Evolutionary conservation across 2,888 invertebrate species (phyloP).

Genomic region (Lasius platythorax): DNA sequence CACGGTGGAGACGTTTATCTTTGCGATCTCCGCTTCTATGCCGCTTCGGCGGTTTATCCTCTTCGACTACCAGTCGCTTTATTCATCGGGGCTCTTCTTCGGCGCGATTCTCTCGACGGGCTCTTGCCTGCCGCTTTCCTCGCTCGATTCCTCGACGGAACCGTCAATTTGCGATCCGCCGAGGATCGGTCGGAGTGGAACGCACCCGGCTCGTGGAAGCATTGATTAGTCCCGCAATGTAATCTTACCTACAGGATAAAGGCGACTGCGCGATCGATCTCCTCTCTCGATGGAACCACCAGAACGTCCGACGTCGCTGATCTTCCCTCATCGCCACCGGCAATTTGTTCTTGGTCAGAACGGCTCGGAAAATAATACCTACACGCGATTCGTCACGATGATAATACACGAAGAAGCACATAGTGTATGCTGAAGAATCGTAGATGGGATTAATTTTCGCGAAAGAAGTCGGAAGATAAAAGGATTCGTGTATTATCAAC

Average conservation of each 20-base stretch:
- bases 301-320: conserved; percentile 30
- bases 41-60: conserved; percentile 27
- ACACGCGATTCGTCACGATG: conserved; percentile 25
- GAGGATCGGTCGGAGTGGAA: conserved; percentile 24
- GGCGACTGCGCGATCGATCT: conserved; percentile 51
- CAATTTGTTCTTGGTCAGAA: conserved; percentile 49
- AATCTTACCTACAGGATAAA: conserved; percentile 53
- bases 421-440: neutral
- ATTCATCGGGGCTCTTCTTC: neutral
- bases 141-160: conserved; percentile 37
- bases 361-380: conserved; percentile 36
- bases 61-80: conserved; percentile 39
- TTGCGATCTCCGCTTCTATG: conserved; percentile 60
- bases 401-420: conserved; percentile 5
- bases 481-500: neutral
- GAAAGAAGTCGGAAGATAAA: neutral
- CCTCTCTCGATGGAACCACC: conserved; percentile 8
- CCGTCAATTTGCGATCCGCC: conserved; percentile 51
- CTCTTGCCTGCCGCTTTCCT: neutral
- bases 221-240: conserved; percentile 56
- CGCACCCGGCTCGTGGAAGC: conserved; percentile 50
- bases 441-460: neutral
- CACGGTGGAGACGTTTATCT: conserved; percentile 64
- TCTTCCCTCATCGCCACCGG: conserved; percentile 35
- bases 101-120: neutral